These are phyloP conservation scores for Diglossa cyanea DNA, from an alignment of 2,797 vertebrate species.

Conservation along the genomic window DNA sequence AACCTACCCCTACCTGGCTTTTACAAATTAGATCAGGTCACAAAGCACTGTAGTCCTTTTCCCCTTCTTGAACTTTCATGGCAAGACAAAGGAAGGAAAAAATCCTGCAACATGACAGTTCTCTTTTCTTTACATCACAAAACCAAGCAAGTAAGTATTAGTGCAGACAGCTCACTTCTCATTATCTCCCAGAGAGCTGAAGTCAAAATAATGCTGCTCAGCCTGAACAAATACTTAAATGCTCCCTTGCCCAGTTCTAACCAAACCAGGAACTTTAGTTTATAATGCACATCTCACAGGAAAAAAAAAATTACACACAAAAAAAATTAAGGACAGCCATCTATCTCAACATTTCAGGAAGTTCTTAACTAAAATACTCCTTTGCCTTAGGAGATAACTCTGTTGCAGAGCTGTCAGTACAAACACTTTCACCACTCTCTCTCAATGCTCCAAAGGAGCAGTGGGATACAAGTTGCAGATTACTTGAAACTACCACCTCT, in stretches of 20 bases:
- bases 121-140: background rate
- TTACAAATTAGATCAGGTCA: background rate
- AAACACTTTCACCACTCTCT: background rate
- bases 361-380: background rate
- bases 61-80: background rate
- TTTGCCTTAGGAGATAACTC: background rate
- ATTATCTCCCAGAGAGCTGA: background rate
- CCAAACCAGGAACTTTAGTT: background rate
- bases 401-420: background rate
- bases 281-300: background rate
- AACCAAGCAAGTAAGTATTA: background rate
- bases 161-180: background rate
- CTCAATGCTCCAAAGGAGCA: background rate
- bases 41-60: background rate
- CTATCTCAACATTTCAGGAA: background rate
- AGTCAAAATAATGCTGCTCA: background rate
- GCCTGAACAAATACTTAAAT: background rate
- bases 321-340: background rate
- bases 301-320: background rate
- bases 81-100: background rate
- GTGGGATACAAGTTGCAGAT: background rate
- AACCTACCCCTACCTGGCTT: accelerated
- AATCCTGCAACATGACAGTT: accelerated
- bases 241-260: background rate
- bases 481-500: background rate